Evolutionary conservation across 2,113 vertebrate species (phyloP).

Genomic region (Gambusia holbrooki): DNA sequence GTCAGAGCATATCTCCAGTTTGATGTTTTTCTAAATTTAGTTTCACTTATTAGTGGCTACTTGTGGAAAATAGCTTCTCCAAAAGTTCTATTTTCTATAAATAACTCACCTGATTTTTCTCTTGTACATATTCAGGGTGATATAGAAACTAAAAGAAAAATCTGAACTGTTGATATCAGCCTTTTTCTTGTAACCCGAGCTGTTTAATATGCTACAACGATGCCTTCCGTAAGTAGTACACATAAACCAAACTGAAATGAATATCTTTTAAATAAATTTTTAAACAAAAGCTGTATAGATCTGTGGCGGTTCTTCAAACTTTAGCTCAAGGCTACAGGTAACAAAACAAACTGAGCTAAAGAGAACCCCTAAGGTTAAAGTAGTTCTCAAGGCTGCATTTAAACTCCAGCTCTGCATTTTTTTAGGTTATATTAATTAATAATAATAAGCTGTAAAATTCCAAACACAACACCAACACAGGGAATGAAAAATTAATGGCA

Average conservation of each 20-base stretch:
- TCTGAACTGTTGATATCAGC: not conserved
- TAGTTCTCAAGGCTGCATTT: slow-evolving; percentile 12
- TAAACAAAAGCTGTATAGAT: not conserved
- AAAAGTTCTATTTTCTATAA: not conserved
- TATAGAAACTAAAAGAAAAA: too few species aligned
- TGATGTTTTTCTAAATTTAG: not conserved
- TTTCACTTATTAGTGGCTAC: not conserved
- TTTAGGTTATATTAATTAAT: slow-evolving; percentile 30
- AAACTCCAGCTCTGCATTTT: slow-evolving; percentile 22
- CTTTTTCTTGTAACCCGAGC: not conserved
- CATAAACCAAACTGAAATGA: not conserved
- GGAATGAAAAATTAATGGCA: slow-evolving; percentile 36
- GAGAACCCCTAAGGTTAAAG: slow-evolving; percentile 13
- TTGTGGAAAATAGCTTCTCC: not conserved
- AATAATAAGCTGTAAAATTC: slow-evolving; percentile 35
- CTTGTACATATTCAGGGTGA: not conserved
- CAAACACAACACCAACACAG: slow-evolving; percentile 30
- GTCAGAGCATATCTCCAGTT: not conserved
- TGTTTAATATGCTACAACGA: not conserved
- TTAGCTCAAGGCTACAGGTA: slow-evolving; percentile 18
- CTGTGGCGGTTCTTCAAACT: slow-evolving; percentile 1
- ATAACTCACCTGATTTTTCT: not conserved
- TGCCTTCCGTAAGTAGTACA: not conserved
- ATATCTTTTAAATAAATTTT: not conserved
- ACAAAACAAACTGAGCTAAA: slow-evolving; percentile 15